phyloP scores from a whole-genome alignment of 2,888 invertebrate genomes.

The Iphiclides podalirius region DNA sequence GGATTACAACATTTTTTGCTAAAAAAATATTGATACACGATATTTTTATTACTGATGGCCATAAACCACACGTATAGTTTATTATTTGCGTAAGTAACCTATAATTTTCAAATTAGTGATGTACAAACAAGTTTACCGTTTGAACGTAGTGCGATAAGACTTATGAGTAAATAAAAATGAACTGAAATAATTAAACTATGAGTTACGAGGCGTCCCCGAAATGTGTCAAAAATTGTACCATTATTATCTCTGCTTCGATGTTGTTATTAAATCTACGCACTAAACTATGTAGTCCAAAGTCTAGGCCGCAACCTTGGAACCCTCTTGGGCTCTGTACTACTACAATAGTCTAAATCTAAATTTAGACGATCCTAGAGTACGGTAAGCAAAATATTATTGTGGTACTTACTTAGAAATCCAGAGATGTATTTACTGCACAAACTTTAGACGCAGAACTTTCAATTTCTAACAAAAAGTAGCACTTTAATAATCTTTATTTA shows the following conservation, averaged over 20 bases:
- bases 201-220: too few relatives aligned
- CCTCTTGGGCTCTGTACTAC: slow-evolving; percentile 8
- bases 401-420: slow-evolving; percentile 13
- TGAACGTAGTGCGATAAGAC: too few relatives aligned
- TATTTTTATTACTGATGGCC: too few relatives aligned
- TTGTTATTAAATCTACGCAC: slow-evolving; percentile 14
- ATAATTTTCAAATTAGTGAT: too few relatives aligned
- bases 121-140: too few relatives aligned
- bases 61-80: too few relatives aligned
- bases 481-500: slow-evolving; percentile 1
- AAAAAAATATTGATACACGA: too few relatives aligned
- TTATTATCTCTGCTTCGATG: not conserved
- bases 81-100: too few relatives aligned
- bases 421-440: not conserved
- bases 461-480: slow-evolving; percentile 13
- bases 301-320: slow-evolving; percentile 39
- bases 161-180: too few relatives aligned
- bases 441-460: slow-evolving; percentile 7
- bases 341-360: slow-evolving; percentile 10
- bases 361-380: slow-evolving; percentile 19
- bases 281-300: slow-evolving; percentile 30
- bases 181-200: too few relatives aligned
- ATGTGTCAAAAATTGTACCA: too few relatives aligned
- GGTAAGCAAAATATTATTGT: slow-evolving; percentile 5
- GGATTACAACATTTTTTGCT: too few relatives aligned